Conservation (phyloP, 2,888 invertebrate species). For the Acleris laterana region DNA sequence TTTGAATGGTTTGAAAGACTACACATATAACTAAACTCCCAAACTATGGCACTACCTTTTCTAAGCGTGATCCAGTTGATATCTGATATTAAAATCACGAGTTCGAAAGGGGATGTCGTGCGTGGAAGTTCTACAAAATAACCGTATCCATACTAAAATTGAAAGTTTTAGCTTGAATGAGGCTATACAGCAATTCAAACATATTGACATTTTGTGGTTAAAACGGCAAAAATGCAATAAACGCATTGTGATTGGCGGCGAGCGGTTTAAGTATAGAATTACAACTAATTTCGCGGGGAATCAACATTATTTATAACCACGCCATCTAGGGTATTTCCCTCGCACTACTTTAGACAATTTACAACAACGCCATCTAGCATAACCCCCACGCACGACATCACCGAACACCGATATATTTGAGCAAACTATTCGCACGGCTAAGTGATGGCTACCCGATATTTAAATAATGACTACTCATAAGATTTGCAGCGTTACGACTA, state of each 20-base stretch:
- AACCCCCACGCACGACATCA: slow-evolving; percentile 12
- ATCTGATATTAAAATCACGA: slow-evolving; percentile 33
- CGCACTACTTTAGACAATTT: neutral
- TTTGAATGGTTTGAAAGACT: too few relatives aligned
- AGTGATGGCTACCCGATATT: slow-evolving; percentile 5
- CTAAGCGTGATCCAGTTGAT: slow-evolving; percentile 59
- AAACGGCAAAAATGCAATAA: too few relatives aligned
- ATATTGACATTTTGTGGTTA: too few relatives aligned
- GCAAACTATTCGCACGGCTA: slow-evolving; percentile 25
- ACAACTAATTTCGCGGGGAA: too few relatives aligned
- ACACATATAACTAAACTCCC: too few relatives aligned
- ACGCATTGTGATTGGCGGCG: too few relatives aligned
- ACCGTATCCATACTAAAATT: neutral
- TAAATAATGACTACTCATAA: slow-evolving; percentile 54
- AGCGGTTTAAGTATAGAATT: too few relatives aligned
- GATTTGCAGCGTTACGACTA: slow-evolving; percentile 52
- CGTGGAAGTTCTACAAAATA: slow-evolving; percentile 9
- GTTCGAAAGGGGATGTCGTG: neutral
- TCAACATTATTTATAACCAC: neutral
- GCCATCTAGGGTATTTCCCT: neutral
- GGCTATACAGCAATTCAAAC: too few relatives aligned
- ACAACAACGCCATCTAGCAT: slow-evolving; percentile 13
- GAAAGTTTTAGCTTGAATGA: too few relatives aligned
- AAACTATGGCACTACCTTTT: slow-evolving; percentile 27
- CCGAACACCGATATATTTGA: slow-evolving; percentile 15